Evolutionary conservation across 2,888 invertebrate genomes (phyloP), one percentile per base, ranked within the genome.

Genomic region (Drosophila kanekoi): DNA sequence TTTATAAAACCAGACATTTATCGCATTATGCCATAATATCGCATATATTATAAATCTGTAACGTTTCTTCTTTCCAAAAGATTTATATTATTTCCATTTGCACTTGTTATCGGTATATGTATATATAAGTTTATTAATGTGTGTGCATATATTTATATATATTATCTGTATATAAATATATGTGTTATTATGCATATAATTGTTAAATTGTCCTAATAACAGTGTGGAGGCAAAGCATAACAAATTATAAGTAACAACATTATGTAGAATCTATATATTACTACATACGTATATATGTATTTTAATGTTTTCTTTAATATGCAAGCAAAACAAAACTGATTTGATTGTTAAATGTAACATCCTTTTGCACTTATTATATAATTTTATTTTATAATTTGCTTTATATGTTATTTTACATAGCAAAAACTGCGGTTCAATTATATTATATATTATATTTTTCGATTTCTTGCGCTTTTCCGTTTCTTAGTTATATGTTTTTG

Each of bases 201-300:
- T 73, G 48, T 78, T 75, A 72, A 87, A 82, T 87, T 87, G 87
- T 87, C 79, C 90, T 87, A 89, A 89, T 89, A 89, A 89, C 87
- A 87, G 89, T 89, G 89, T 87, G 66, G 59, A 74, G 69, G 73
- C 75, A 81, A 89, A 89, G 81, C 74, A 78, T 89, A 89, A 89
- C 90, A 89, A 87, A 87, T 78, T 59, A 87, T 72, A 80, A 64
- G 49, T 82, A 89, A 81, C 78, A 67, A 70, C 70, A 67, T 70
- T 44, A 49, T 70, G 67, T 43, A 32, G 43, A 59, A 56, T 60
- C 45, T 70, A 54, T 69, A 60, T 54, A 64, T 38, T 68, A 41
- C 61, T 68, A 41, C 61, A 60, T 73, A 72, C 69, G 59, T 53
- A 63, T 74, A 66, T 57, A 56, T 52, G 20, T 51, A 43, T 60